Evolutionary conservation across 2,797 vertebrate genomes (phyloP).

Genomic region (Apogon talboti): DNA sequence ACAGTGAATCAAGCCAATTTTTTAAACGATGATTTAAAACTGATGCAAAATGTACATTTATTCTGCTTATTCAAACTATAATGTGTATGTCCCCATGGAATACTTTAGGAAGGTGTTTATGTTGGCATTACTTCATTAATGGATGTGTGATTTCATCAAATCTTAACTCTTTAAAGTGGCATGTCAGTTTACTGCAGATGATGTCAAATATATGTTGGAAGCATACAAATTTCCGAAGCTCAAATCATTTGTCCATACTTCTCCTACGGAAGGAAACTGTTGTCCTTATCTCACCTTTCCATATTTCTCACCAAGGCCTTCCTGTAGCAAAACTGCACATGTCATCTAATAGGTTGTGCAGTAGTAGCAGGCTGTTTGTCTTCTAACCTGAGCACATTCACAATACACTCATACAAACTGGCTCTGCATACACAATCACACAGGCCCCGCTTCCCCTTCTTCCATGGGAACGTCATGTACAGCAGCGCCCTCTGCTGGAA

Average conservation of each 20-base stretch:
- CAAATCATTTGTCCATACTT: not conserved
- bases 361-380: not conserved
- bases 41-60: no score
- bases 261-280: not conserved
- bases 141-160: no score
- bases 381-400: slow-evolving; percentile 10
- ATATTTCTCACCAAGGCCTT: not conserved
- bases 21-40: not conserved
- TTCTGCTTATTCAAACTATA: no score
- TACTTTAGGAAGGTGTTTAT: no score
- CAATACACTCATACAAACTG: not conserved
- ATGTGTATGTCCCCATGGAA: no score
- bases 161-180: no score
- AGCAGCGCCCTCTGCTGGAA: slow-evolving; percentile 61
- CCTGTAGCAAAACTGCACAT: not conserved
- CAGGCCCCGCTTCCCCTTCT: not conserved
- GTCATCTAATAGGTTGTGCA: slow-evolving; percentile 3
- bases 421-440: not conserved
- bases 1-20: not conserved
- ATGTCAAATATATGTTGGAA: not conserved
- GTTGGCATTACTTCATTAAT: no score
- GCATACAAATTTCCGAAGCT: not conserved
- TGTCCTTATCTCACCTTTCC: not conserved
- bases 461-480: not conserved
- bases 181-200: no score